These are phyloP conservation scores for Acrobasis consociella DNA, from an alignment of 2,888 invertebrate genomes.

Conservation along the genomic window DNA sequence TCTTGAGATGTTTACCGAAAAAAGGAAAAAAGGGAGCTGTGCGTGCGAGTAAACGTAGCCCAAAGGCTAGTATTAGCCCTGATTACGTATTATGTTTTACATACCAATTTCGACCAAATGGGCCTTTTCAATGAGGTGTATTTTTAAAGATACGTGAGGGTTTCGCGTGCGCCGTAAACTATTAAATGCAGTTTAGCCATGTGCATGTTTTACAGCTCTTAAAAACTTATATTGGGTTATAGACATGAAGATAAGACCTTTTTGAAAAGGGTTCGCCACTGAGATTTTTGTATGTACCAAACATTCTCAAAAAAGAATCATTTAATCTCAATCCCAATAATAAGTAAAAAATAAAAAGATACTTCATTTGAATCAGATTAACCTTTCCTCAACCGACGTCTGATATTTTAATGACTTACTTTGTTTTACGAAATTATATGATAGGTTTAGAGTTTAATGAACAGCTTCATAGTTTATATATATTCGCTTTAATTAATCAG, in stretches of 20 bases:
- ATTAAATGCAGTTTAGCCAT: constrained; percentile 49
- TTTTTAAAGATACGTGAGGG: constrained; percentile 27
- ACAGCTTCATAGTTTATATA: too few species aligned
- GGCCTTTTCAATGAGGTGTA: constrained; percentile 7
- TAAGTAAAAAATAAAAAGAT: too few species aligned
- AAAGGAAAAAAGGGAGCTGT: constrained; percentile 36
- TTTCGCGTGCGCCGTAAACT: constrained; percentile 50
- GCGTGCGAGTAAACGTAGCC: constrained; percentile 68
- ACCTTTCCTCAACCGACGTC: too few species aligned
- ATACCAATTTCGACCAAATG: constrained; percentile 41
- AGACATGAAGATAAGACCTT: not conserved
- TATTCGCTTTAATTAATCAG: too few species aligned
- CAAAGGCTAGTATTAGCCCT: constrained; percentile 61
- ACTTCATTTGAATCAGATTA: too few species aligned
- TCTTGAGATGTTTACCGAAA: constrained; percentile 40
- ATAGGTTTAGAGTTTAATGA: too few species aligned
- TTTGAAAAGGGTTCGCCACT: not conserved
- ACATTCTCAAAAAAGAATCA: too few species aligned
- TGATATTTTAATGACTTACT: too few species aligned
- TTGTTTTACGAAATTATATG: too few species aligned
- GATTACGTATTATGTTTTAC: constrained; percentile 57
- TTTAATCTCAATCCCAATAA: too few species aligned
- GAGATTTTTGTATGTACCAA: too few species aligned
- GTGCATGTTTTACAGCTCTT: constrained; percentile 39
- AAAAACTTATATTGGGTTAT: not conserved